Evolutionary conservation across 2,797 vertebrate species (phyloP).

Genomic region (Argentina silus): DNA sequence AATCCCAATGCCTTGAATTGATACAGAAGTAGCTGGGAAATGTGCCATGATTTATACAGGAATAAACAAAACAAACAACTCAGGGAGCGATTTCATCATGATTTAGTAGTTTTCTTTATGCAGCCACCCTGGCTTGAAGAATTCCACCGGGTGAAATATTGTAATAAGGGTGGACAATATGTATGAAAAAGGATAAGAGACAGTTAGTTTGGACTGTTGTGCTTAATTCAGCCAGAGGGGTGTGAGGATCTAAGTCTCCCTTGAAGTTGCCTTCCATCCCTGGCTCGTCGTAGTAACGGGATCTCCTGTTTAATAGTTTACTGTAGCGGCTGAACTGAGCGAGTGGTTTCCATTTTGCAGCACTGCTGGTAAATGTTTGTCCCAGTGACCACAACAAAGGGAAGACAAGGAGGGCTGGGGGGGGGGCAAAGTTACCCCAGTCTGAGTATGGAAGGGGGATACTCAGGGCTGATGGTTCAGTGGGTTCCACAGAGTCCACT

Average conservation of each 20-base stretch:
- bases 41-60: slow-evolving; percentile 29
- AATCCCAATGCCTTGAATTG: slow-evolving; percentile 33
- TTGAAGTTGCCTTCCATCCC: slow-evolving; percentile 57
- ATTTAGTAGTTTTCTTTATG: slow-evolving; percentile 43
- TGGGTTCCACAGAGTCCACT: slow-evolving; percentile 58
- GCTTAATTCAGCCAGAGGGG: slow-evolving; percentile 32
- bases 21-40: slow-evolving; percentile 19
- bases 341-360: slow-evolving; percentile 73
- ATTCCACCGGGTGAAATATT: slow-evolving; percentile 38
- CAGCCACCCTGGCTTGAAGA: slow-evolving; percentile 43
- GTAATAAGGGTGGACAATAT: slow-evolving; percentile 38
- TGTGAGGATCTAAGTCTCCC: slow-evolving; percentile 52
- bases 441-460: slow-evolving; percentile 55
- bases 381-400: slow-evolving; percentile 77
- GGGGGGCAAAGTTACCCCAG: slow-evolving; percentile 56
- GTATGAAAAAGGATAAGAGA: slow-evolving; percentile 38
- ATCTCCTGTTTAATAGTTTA: slow-evolving; percentile 76
- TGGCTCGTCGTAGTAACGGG: slow-evolving; percentile 66
- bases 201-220: slow-evolving; percentile 24
- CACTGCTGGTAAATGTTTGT: slow-evolving; percentile 74
- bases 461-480: slow-evolving; percentile 65
- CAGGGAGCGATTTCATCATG: slow-evolving; percentile 34
- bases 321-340: slow-evolving; percentile 64
- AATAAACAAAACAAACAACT: slow-evolving; percentile 35
- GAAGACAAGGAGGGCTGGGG: slow-evolving; percentile 57